Evolutionary conservation across 2,797 vertebrate genomes (phyloP).

Genomic region (Diplodus sargus): DNA sequence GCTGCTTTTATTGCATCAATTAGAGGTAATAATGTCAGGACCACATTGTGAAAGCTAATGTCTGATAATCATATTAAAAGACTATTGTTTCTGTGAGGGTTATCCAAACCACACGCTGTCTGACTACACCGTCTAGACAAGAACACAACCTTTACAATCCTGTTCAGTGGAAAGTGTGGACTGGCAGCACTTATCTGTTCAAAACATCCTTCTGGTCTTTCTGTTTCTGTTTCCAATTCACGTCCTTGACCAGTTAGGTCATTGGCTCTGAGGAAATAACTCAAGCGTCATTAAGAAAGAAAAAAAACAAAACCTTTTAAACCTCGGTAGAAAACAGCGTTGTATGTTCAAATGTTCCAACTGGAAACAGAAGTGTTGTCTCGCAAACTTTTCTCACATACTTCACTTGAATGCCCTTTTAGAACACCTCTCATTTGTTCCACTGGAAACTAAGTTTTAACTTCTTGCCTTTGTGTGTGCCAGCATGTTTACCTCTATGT

Average conservation of each 20-base stretch:
- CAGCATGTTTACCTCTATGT: conserved; percentile 18
- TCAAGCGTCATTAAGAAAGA: conserved; percentile 38
- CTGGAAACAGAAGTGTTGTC: conserved; percentile 32
- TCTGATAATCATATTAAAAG: conserved; percentile 47
- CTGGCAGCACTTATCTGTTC: conserved; percentile 51
- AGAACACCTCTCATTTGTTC: conserved; percentile 64
- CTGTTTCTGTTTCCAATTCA: conserved; percentile 56
- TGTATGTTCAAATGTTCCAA: conserved; percentile 60
- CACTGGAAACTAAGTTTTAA: conserved; percentile 61
- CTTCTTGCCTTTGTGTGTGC: conserved; percentile 19
- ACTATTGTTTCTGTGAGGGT: conserved; percentile 11
- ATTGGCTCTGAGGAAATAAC: conserved; percentile 56
- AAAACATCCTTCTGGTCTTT: conserved; percentile 58
- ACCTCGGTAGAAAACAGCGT: conserved; percentile 49
- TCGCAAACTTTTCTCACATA: conserved; percentile 37
- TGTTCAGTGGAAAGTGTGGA: conserved; percentile 28
- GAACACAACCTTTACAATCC: conserved; percentile 12
- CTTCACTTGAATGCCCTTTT: conserved; percentile 42
- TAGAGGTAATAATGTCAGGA: conserved; percentile 29
- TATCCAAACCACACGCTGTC: conserved; percentile 45
- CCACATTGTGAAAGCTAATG: conserved; percentile 48
- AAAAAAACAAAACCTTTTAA: conserved; percentile 36
- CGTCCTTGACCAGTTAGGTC: conserved; percentile 63
- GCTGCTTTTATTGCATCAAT: conserved; percentile 52
- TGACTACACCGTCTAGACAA: conserved; percentile 35